phyloP scores from a whole-genome alignment of 2,888 invertebrate genomes.

The Pristionchus maxplancki region DNA sequence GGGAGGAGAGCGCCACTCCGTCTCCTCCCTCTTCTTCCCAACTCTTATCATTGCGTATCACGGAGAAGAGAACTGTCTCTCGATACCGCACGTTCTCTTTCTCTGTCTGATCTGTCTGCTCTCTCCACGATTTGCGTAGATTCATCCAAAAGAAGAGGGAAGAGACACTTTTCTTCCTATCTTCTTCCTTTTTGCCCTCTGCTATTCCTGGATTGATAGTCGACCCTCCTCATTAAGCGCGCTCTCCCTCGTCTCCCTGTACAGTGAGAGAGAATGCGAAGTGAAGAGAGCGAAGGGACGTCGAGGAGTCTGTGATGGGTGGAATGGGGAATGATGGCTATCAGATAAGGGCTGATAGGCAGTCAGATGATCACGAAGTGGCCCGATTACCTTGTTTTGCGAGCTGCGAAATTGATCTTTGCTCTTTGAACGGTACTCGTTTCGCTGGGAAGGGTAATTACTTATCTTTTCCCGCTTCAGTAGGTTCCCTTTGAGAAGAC shows the following conservation, averaged over 20 bases:
- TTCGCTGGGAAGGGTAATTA: too few species aligned
- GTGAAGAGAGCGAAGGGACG: background rate
- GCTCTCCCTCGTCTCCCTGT: background rate
- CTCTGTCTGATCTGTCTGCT: background rate
- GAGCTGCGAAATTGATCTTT: background rate
- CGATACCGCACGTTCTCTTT: background rate
- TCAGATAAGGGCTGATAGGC: background rate
- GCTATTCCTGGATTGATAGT: background rate
- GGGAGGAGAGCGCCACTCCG: background rate
- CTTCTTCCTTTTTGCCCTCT: background rate
- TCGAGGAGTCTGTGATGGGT: background rate
- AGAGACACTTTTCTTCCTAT: background rate
- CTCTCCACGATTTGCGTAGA: background rate
- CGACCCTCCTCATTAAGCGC: background rate
- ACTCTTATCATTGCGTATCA: conserved; percentile 11
- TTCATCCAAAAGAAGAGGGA: background rate
- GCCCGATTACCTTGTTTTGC: background rate
- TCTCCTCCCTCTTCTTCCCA: background rate
- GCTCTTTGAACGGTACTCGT: background rate
- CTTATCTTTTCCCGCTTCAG: background rate
- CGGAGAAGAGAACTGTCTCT: background rate
- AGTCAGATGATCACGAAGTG: background rate
- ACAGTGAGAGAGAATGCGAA: too few species aligned
- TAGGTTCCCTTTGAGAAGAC: background rate
- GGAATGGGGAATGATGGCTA: background rate